These are phyloP conservation scores for Drosophila trapezifrons DNA, from an alignment of 1,140 invertebrate species.

Conservation along the genomic window DNA sequence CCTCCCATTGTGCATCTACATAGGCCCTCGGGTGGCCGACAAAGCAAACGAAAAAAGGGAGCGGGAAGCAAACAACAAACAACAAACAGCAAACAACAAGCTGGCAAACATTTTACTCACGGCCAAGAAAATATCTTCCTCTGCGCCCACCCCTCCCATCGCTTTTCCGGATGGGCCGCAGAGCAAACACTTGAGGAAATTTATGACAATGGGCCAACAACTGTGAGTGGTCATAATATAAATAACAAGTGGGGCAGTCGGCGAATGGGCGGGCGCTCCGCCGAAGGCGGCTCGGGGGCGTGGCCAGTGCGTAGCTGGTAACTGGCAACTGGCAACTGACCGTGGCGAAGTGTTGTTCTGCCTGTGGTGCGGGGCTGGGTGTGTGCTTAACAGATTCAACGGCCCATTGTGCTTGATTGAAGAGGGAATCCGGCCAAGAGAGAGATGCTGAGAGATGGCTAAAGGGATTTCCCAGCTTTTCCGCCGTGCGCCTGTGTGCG, in stretches of 20 bases:
- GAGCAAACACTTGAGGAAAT: constrained; percentile 77
- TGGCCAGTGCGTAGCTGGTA: constrained; percentile 50
- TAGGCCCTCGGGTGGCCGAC: constrained; percentile 37
- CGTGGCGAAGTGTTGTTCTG: constrained; percentile 64
- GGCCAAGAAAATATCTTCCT: constrained; percentile 51
- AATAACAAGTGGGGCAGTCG: constrained; percentile 73
- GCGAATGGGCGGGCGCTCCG: constrained; percentile 39
- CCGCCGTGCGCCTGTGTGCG: constrained; percentile 2
- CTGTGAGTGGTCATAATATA: constrained; percentile 80
- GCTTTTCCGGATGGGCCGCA: constrained; percentile 42
- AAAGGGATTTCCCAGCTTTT: constrained; percentile 34
- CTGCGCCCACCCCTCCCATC: constrained; percentile 15
- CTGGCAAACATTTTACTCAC: constrained; percentile 50
- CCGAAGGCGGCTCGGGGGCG: constrained; percentile 20
- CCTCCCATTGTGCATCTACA: constrained; percentile 31
- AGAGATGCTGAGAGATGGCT: constrained; percentile 37
- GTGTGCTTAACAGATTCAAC: constrained; percentile 51
- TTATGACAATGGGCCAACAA: constrained; percentile 82
- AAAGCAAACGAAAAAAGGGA: constrained; percentile 13
- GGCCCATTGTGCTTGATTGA: constrained; percentile 66
- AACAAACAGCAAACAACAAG: constrained; percentile 15
- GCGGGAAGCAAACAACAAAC: constrained; percentile 2
- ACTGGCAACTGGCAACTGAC: constrained; percentile 71
- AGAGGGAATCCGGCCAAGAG: constrained; percentile 47
- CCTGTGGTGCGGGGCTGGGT: constrained; percentile 6